Conservation (phyloP, 2,888 invertebrate genomes). For the Diploptera punctata region DNA sequence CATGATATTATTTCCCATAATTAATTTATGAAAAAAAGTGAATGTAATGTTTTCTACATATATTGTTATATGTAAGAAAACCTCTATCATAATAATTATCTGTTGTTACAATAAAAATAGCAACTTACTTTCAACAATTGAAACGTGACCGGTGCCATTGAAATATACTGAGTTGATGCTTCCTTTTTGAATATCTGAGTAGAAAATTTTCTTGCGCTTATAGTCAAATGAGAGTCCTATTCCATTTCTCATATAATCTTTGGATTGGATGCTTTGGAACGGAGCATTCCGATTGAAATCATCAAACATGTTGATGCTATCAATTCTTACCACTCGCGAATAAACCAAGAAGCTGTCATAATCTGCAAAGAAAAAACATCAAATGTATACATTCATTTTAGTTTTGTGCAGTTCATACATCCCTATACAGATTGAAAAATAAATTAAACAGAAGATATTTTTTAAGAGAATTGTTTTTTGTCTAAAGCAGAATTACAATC, state of each 20-base stretch:
- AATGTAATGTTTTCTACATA: too few relatives aligned
- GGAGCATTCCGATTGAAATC: slow-evolving; percentile 76
- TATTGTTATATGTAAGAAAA: too few relatives aligned
- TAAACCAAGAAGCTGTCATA: slow-evolving; percentile 84
- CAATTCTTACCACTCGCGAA: slow-evolving; percentile 80
- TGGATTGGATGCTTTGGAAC: slow-evolving; percentile 72
- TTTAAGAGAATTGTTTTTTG: too few relatives aligned
- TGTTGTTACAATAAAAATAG: too few relatives aligned
- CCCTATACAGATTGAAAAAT: too few relatives aligned
- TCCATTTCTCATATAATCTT: slow-evolving; percentile 80
- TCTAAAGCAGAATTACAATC: too few relatives aligned
- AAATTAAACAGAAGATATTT: too few relatives aligned
- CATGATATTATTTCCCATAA: too few relatives aligned
- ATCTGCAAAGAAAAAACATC: slow-evolving; percentile 60
- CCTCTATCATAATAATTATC: too few relatives aligned
- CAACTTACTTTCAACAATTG: slow-evolving; percentile 72
- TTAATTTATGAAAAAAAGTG: too few relatives aligned
- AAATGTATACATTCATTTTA: too few relatives aligned
- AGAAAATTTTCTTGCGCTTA: slow-evolving; percentile 72
- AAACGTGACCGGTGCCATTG: slow-evolving; percentile 75
- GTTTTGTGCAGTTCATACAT: too few relatives aligned
- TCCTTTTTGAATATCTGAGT: slow-evolving; percentile 88
- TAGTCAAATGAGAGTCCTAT: slow-evolving; percentile 86
- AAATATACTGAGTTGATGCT: slow-evolving; percentile 83
- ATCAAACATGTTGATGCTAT: slow-evolving; percentile 78